Conservation (phyloP, 1,140 invertebrate genomes). For the Archivesica marissinica region DNA sequence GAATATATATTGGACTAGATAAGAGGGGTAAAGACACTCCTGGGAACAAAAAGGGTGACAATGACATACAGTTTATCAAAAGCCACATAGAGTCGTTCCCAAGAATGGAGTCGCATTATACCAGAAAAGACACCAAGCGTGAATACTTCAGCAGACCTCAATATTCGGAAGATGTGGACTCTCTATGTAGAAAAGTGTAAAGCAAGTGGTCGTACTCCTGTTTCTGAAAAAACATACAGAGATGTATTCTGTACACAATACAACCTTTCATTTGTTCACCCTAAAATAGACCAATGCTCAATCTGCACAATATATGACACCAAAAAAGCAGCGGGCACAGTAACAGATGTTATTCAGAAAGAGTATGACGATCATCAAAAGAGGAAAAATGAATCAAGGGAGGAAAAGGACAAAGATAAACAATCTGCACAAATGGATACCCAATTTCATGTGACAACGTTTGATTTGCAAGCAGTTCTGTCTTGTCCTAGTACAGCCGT, state of each 20-base stretch:
- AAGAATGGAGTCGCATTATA: constrained; percentile 28
- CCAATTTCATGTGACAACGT: constrained; percentile 16
- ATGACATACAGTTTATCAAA: not conserved
- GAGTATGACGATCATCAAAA: constrained; percentile 10
- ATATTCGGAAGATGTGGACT: constrained; percentile 1
- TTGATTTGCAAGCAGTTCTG: constrained; percentile 49
- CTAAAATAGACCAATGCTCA: constrained; percentile 19
- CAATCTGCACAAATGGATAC: not conserved
- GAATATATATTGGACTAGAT: not conserved
- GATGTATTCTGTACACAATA: not conserved
- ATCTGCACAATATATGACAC: not conserved
- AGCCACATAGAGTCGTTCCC: constrained; percentile 17
- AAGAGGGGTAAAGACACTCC: not conserved
- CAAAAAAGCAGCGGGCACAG: not conserved
- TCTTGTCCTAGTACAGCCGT: constrained; percentile 21
- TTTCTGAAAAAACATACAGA: not conserved
- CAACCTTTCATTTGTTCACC: constrained; percentile 14
- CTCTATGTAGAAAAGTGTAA: not conserved
- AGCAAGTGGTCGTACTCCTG: not conserved
- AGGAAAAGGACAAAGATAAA: constrained; percentile 38
- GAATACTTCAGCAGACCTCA: not conserved
- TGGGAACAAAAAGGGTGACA: not conserved
- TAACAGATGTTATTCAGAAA: not conserved
- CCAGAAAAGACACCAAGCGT: not conserved
- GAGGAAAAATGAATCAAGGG: constrained; percentile 8